These are phyloP conservation scores for Acromyrmex echinatior DNA, from an alignment of 1,140 invertebrate genomes.

Conservation along the genomic window DNA sequence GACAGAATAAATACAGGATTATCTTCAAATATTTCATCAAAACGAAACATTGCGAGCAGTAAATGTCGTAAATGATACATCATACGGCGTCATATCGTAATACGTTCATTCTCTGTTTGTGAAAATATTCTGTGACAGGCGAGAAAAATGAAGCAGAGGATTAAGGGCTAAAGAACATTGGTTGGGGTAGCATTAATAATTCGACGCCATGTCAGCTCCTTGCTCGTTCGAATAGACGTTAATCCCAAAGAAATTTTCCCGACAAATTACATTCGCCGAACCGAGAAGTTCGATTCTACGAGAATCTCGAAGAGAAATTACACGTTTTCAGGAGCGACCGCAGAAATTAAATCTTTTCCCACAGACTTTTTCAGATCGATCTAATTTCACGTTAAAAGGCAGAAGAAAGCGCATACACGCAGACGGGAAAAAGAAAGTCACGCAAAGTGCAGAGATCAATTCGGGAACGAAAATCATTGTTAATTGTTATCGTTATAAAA, in stretches of 20 bases:
- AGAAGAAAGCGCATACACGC: neutral
- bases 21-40: conserved; percentile 52
- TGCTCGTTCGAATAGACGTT: conserved; percentile 39
- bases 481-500: conserved; percentile 9
- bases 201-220: neutral
- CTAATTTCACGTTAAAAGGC: conserved; percentile 38
- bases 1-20: conserved; percentile 1
- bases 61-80: conserved; percentile 59
- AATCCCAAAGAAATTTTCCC: conserved; percentile 45
- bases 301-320: conserved; percentile 38
- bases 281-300: conserved; percentile 28
- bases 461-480: conserved; percentile 8
- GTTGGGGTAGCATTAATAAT: conserved; percentile 41
- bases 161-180: conserved; percentile 27
- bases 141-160: conserved; percentile 15
- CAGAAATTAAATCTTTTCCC: conserved; percentile 60
- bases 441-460: conserved; percentile 31
- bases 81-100: conserved; percentile 12
- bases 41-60: conserved; percentile 55
- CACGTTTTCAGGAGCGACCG: conserved; percentile 33
- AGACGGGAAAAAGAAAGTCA: conserved; percentile 29
- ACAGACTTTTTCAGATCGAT: conserved; percentile 50
- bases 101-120: conserved; percentile 9
- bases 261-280: conserved; percentile 25
- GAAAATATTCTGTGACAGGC: conserved; percentile 24